A percentile compares a stretch with the other conserved stretches of the same genome.
phyloP scores from a whole-genome alignment of 2,113 vertebrate species.

The Nanorana parkeri region DNA sequence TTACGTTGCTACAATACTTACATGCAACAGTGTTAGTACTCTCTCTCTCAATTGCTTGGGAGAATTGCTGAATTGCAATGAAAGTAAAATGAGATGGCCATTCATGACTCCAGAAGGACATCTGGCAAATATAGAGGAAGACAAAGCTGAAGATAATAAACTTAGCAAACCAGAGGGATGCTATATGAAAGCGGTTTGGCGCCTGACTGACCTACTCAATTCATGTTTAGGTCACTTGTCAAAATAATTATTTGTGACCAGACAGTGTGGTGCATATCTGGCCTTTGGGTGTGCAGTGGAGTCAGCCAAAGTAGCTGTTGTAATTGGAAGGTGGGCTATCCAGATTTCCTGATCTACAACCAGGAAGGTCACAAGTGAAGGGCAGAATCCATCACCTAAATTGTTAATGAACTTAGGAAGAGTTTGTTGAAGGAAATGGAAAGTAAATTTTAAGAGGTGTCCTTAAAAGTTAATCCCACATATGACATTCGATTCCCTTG shows the following conservation, averaged over 20 bases:
- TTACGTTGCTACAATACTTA: too few relatives aligned
- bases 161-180: slow-evolving; percentile 20
- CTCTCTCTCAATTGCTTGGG: too few relatives aligned
- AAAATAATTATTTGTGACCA: not conserved
- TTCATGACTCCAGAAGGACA: not conserved
- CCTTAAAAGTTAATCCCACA: not conserved
- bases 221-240: not conserved
- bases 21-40: too few relatives aligned
- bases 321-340: not conserved
- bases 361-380: slow-evolving; percentile 1
- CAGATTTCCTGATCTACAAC: not conserved
- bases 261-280: not conserved
- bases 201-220: not conserved
- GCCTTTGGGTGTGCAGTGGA: not conserved
- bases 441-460: not conserved
- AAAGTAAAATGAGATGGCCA: not conserved
- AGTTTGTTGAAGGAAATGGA: slow-evolving; percentile 10
- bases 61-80: too few relatives aligned
- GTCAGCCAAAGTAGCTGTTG: not conserved
- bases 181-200: not conserved
- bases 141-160: not conserved
- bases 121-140: not conserved
- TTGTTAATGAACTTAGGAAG: not conserved
- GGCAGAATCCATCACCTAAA: not conserved
- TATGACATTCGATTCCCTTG: not conserved